A percentile compares a stretch with the other conserved stretches of the same genome.
Conservation (phyloP, 2,888 invertebrate genomes). For the Aspidapion aeneum region DNA sequence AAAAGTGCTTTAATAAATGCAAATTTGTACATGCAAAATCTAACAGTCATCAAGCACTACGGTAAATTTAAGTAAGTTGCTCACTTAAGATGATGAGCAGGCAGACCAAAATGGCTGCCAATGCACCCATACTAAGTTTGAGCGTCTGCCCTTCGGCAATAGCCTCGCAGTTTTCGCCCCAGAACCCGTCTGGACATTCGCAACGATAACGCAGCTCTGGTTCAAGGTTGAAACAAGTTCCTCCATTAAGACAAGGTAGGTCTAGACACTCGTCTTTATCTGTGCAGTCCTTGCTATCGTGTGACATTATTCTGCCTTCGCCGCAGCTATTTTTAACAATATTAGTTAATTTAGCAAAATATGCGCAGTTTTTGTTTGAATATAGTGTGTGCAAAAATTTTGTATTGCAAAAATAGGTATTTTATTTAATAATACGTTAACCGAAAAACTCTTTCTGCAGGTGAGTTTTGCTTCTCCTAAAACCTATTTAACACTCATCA, state of each 20-base stretch:
- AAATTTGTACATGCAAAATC: no score
- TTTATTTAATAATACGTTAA: no score
- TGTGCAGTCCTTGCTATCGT: conserved; percentile 89
- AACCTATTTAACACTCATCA: no score
- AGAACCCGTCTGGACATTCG: conserved; percentile 88
- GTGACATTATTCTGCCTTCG: conserved; percentile 86
- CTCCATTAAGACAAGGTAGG: conserved; percentile 90
- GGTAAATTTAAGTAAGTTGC: no score
- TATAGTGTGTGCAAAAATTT: no score
- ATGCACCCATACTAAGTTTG: conserved; percentile 93
- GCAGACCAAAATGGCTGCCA: conserved; percentile 96
- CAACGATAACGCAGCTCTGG: conserved; percentile 83
- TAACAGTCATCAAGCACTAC: no score
- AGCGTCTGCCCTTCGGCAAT: conserved; percentile 92
- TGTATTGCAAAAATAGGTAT: no score
- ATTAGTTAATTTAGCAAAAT: no score
- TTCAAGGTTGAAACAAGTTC: conserved; percentile 88
- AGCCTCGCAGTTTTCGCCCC: conserved; percentile 92
- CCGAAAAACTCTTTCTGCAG: no score
- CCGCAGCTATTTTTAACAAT: conserved; percentile 67
- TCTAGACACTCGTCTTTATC: conserved; percentile 96
- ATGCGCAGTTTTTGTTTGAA: no score
- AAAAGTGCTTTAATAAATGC: no score
- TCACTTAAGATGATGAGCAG: conserved; percentile 95
- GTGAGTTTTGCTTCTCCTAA: no score